Evolutionary conservation across 2,113 vertebrate genomes (phyloP).

Genomic region (Anguilla japonica): DNA sequence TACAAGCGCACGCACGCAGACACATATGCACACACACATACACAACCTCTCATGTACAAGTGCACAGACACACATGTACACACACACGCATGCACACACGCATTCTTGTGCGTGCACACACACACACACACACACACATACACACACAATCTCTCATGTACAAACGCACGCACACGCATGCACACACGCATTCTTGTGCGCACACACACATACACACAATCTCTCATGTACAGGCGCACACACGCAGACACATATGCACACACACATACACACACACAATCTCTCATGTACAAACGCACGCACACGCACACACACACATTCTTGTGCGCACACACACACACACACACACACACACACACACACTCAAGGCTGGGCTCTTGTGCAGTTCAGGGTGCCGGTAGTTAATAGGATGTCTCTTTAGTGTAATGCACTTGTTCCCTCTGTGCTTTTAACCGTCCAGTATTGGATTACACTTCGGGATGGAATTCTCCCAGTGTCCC

Average conservation of each 20-base stretch:
- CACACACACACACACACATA: neutral
- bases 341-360: no score
- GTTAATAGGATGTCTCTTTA: neutral
- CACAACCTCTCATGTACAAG: no score
- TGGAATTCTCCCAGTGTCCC: neutral
- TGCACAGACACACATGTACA: neutral
- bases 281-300: no score
- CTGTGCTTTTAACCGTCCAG: neutral
- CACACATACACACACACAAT: neutral
- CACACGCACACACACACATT: no score
- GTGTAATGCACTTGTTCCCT: no score
- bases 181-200: no score
- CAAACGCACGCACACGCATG: no score
- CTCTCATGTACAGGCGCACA: neutral
- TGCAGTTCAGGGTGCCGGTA: neutral
- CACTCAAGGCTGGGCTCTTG: neutral
- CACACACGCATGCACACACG: neutral
- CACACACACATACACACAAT: neutral
- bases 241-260: neutral
- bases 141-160: neutral
- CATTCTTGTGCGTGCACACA: no score
- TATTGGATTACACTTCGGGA: neutral
- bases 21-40: neutral
- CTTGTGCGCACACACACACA: neutral
- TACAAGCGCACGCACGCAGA: neutral